Conservation (phyloP, 2,797 vertebrate genomes). For the Hydrophis major region DNA sequence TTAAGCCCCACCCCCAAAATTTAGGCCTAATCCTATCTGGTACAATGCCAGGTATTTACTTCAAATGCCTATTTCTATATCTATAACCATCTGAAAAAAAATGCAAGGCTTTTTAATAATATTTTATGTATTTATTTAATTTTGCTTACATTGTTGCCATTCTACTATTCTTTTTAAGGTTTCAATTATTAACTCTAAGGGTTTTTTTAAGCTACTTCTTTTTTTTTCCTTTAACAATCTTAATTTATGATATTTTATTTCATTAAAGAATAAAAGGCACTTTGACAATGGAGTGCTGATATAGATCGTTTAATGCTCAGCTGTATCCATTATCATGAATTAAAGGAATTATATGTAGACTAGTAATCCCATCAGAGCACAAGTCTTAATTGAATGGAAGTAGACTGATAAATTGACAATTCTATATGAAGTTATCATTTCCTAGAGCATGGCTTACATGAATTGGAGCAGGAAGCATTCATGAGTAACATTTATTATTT, state of each 20-base stretch:
- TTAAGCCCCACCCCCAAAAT: no score
- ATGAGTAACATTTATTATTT: neutral
- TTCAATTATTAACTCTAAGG: neutral
- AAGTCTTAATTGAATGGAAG: slow-evolving; percentile 29
- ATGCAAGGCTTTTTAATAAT: neutral
- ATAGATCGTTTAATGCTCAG: slow-evolving; percentile 23
- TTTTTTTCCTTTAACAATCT: slow-evolving; percentile 2
- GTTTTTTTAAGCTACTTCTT: neutral
- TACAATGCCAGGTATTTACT: neutral
- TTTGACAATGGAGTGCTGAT: slow-evolving; percentile 16
- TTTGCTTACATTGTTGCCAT: neutral
- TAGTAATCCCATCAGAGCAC: slow-evolving; percentile 21
- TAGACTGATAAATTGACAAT: slow-evolving; percentile 37
- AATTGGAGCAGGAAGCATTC: slow-evolving; percentile 13
- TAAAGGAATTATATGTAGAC: slow-evolving; percentile 24
- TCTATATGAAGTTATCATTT: neutral
- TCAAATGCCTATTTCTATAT: neutral
- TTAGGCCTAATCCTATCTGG: no score
- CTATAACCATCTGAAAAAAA: neutral
- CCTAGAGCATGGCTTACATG: neutral
- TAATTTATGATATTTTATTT: slow-evolving; percentile 29
- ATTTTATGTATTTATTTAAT: neutral
- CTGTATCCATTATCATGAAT: slow-evolving; percentile 23
- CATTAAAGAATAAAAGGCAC: slow-evolving; percentile 9
- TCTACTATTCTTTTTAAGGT: neutral